Evolutionary conservation across 2,888 invertebrate species (phyloP), one percentile per base, ranked within the genome.

Genomic region (Hyposoter didymator): DNA sequence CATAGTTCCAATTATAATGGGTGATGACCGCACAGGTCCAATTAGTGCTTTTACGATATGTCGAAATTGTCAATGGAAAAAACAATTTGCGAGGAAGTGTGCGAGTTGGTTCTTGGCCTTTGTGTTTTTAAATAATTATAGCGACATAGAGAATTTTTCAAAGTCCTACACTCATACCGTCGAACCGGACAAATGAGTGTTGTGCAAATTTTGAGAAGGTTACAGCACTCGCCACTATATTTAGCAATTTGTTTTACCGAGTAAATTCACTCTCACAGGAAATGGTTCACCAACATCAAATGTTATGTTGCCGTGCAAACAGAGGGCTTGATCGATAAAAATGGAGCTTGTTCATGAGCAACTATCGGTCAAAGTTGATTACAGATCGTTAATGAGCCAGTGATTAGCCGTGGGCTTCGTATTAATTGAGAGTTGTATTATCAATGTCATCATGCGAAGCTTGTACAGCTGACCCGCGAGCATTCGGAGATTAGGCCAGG

Each of bases 361-460:
- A 93, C 93, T 93, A 93, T 92, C 91, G 92, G 91, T 89, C 92
- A 88, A 90, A 89, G 88, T 90, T 89, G 89, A 91, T 91, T 91
- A 92, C 90, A 90, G 91, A 90, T 91, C 92, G 90, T 92, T 92
- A 92, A 93, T 92, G 91, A 91, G 89, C 92, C 92, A 93, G 91
- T 92, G 92, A 93, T 93, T 93, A 92, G 92, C 91, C 88, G 87
- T 88, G 89, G 91, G 91, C 90, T 90, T 89, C 87, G 90, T 88
- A 90, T 74, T 93, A 93, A 93, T 93, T 92, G 92, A 92, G 90
- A 90, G 89, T 90, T 91, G 28, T 72, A 84, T 49, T 76, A 72
- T 74, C 76, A 19, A 64, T 76, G 35, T 64, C 35, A 45, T 78
- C 17, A 35, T 19, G 35, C 19, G 19, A 43, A 74, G 59, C 39